Conservation (phyloP, 2,113 vertebrate genomes). For the Phoxinus phoxinus region DNA sequence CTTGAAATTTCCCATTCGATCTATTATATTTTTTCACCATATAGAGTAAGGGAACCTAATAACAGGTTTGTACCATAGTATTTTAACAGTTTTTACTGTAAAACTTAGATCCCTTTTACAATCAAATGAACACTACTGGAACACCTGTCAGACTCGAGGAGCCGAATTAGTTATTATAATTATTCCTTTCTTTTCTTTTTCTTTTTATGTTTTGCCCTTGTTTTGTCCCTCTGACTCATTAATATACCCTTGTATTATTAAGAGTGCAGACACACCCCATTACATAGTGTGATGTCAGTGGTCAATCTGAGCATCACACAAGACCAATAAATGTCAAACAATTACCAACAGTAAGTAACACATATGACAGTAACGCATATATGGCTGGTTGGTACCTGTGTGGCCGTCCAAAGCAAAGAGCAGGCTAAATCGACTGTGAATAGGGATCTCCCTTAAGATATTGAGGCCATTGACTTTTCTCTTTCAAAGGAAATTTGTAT, state of each 20-base stretch:
- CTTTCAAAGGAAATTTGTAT: neutral
- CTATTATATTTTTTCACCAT: too few relatives aligned
- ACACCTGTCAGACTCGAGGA: too few relatives aligned
- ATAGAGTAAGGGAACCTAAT: too few relatives aligned
- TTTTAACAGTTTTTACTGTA: too few relatives aligned
- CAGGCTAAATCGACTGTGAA: slow-evolving; percentile 15
- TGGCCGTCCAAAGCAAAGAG: slow-evolving; percentile 34
- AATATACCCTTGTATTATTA: slow-evolving; percentile 23
- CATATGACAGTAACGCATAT: slow-evolving; percentile 30
- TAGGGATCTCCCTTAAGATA: slow-evolving; percentile 29
- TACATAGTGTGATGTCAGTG: slow-evolving; percentile 49
- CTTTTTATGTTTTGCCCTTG: neutral
- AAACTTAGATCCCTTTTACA: too few relatives aligned
- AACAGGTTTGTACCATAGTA: too few relatives aligned
- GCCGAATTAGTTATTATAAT: too few relatives aligned
- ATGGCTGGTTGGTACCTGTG: neutral
- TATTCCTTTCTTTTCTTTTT: too few relatives aligned
- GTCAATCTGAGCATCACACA: slow-evolving; percentile 32
- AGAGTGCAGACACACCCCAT: slow-evolving; percentile 29
- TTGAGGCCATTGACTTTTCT: neutral
- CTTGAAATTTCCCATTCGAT: too few relatives aligned
- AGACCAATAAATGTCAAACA: slow-evolving; percentile 35
- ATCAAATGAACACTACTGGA: too few relatives aligned
- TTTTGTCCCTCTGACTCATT: neutral
- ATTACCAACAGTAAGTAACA: slow-evolving; percentile 29